Evolutionary conservation across 2,113 vertebrate species (phyloP), one percentile per base, ranked within the genome.

Genomic region (Sinocyclocheilus rhinocerous): DNA sequence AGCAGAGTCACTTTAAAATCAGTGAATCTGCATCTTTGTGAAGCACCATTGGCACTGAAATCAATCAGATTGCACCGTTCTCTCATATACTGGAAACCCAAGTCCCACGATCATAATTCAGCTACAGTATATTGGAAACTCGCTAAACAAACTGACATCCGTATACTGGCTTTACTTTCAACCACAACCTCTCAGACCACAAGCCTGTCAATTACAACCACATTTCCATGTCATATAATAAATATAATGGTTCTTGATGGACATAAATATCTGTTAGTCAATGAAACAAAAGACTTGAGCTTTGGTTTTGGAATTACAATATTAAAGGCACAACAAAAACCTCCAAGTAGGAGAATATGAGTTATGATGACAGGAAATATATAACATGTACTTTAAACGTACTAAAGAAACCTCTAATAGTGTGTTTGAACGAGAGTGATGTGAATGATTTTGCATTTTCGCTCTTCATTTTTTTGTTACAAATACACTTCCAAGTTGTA

Each of bases 121-220:
- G 16, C 33, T 70, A 20, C 67, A 10, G 67, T 70, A 18, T 70
- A 70, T 70, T 70, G 67, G 67, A 70, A 70, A 70, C 33, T 39
- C 16, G 1, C 67, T 20, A 70, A 70, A 36, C 67, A 70, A 70
- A 70, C 33, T 70, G 16, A 20, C 33, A 39, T 39, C 67, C 1
- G 18, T 70, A 70, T 36, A 36, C 67, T 76, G 75, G 75, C 29
- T 76, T 76, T 18, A 29, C 45, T 76, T 76, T 29, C 39, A 57
- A 84, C 72, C 67, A 42, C 69, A 84, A 11, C 67, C 67, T 39
- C 18, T 36, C 33, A 70, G 67, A 70, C 67, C 67, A 70, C 67
- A 39, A 33, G 52, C 72, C 67, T 73, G 69, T 84, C 82, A 72
- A 33, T 45, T 84, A 24, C 33, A 75, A 84, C 29, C 20, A 70